Base-by-base conservation (phyloP, 2,888 invertebrate genomes). In the Aspidiotus destructor region DNA sequence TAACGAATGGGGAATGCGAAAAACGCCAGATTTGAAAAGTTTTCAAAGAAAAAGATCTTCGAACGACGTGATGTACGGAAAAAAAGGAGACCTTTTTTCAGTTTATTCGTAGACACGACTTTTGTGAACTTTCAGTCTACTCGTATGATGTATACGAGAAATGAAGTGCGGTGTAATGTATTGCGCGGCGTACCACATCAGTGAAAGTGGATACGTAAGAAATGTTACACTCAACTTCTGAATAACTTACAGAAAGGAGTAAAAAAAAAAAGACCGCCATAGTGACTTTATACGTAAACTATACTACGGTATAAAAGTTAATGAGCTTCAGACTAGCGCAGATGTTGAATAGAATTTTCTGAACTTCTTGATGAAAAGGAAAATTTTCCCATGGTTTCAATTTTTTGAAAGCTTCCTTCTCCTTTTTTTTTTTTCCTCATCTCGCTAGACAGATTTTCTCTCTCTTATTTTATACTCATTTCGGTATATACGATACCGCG, bases 161-260 rank as follows among this genome's bases (percentile, higher is more conserved):
- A 28, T 28, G 28, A 28, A 28, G 28, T 28, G 28, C 28, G 28
- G 28, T 3, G 28, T 28, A 28, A 28, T 28, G 28, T 28, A 28
- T 28, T 28, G 28, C 28, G 28, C 28, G 28, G 28, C 28, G 28
- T 28, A 28, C 28, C 28, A 28, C 28, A 28, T 28, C 28, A 48
- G 48, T 48, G 48, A 48, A 48, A 48, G 48, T 48, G 48, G 48
- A 48, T 48, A 48, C 48, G n/a, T 48, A 48, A 48, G 48, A 48
- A 48, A 48, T 48, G 48, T 48, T 48, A 48, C 48, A 48, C 48
- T 48, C 48, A n/a, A n/a, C 48, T 48, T 48, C n/a, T 48, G 48
- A 48, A 48, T 48, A 48, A 48, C 48, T 48, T 48, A 48, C 10
- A 48, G n/a, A 28, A 28, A 28, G 28, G 28, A 28, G 28, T 28